Evolutionary conservation across 2,888 invertebrate genomes (phyloP), one percentile per base, ranked within the genome.

Genomic region (Hemaris fuciformis): DNA sequence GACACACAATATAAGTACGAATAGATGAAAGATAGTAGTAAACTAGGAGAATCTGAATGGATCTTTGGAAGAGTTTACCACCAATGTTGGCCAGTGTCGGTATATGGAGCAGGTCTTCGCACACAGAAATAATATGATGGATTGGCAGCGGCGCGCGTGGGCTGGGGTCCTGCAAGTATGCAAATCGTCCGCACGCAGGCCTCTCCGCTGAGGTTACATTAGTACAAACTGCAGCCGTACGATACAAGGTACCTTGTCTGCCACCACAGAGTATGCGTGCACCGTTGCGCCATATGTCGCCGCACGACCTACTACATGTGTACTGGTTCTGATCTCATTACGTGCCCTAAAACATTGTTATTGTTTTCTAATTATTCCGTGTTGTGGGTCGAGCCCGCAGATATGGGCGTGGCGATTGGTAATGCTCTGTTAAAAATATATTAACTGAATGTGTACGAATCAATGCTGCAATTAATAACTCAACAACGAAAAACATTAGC

Each of bases 111-210:
- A 31, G 42, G 46, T 34, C 45, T 20, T 34, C 38, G 48, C 38
- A 53, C 56, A 41, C 58, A 79, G 80, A 18, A 27, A 76, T 75
- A 76, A 81, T 88, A 90, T 91, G 91, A 90, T 85, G 88, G 88
- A 91, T 90, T 82, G 84, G 77, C 76, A 71, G 80, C 74, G 71
- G 65, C 71, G 72, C 75, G 89, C 89, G 91, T 89, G 87, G 90
- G 90, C 82, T 72, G 80, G 81, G 74, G 85, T 85, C 85, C 81
- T 80, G 83, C 89, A 72, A 83, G 90, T 91, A 91, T 91, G 91
- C 90, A 89, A 91, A 91, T 90, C 77, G 82, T 77, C 80, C 71
- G 79, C 79, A 79, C 79, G 78, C 77, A 76, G 76, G 3, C 38
- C 77, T 73, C 72, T 69, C 73, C 72, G 66, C 70, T 45, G 61